A percentile compares a stretch with the other conserved stretches of the same genome.
Conservation (phyloP, 2,888 invertebrate species). For the Allacma fusca region DNA sequence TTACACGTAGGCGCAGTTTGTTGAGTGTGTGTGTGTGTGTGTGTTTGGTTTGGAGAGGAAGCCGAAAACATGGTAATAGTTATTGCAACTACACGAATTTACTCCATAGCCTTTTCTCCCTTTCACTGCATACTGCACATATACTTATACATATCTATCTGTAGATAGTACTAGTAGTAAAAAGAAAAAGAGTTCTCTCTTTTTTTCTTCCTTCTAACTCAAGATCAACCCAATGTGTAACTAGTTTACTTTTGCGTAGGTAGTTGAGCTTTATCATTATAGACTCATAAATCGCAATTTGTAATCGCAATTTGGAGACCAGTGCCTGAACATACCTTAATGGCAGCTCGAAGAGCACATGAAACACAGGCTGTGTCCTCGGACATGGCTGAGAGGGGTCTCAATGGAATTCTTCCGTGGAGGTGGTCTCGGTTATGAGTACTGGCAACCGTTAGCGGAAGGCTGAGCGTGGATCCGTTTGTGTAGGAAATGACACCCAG, state of each 20-base stretch:
- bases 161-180: not conserved
- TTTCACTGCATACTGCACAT: not conserved
- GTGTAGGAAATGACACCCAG: slow-evolving; percentile 62
- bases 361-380: slow-evolving; percentile 58
- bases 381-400: slow-evolving; percentile 55
- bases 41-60: not conserved
- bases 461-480: slow-evolving; percentile 56
- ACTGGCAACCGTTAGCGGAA: slow-evolving; percentile 61
- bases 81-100: slow-evolving; percentile 23
- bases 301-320: slow-evolving; percentile 23
- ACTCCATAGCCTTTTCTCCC: not conserved
- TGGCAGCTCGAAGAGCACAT: slow-evolving; percentile 59
- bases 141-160: not conserved
- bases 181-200: no score
- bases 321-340: slow-evolving; percentile 51
- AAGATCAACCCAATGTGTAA: slow-evolving; percentile 1
- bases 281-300: slow-evolving; percentile 43
- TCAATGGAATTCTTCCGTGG: slow-evolving; percentile 61
- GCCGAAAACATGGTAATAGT: slow-evolving; percentile 17
- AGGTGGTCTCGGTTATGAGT: slow-evolving; percentile 61
- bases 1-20: slow-evolving; percentile 39
- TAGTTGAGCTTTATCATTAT: slow-evolving; percentile 36
- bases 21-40: not conserved
- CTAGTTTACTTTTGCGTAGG: slow-evolving; percentile 29
- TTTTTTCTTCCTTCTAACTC: not conserved